Base-by-base conservation (phyloP, 1,140 invertebrate genomes). In the Phortica variegata region DNA sequence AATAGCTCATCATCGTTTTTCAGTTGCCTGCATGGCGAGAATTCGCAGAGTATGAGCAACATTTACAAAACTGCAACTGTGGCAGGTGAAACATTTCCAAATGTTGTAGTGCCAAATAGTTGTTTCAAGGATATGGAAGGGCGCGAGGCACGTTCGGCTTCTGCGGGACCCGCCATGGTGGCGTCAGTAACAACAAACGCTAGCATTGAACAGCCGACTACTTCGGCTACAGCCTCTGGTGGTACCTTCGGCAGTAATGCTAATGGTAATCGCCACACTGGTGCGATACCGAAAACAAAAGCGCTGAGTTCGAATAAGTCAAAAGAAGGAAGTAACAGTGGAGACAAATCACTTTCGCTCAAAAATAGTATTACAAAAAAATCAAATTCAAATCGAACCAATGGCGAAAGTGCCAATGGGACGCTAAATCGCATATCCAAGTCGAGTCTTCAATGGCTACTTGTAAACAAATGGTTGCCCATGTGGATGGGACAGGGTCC, bases 381-480 rank as follows among this genome's bases (percentile, higher is more conserved):
- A 12, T 15, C 59, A 18, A 52, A 55, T 9, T 39, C 52, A 0
- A 61, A 47, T 39, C 45, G 49, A 13, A 54, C 63, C 3, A 23
- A 26, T 18, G 49, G 61, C 56, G 32, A 53, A 53, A 46, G 48
- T 43, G 34, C 47, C 10, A 61, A 66, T 26, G 52, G 69, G 1
- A 68, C 61, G 8, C 51, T 77, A 15, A 76, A 78, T 57, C 74
- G 77, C n/a, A 82, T 82, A 39, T 81, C 80, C 34, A 81, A 82
- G 56, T 79, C 81, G 1, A 81, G 80, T 20, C 62, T 82, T 32
- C 81, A 81, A 56, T 83, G 81, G 81, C 60, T 82, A 4, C 56
- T 82, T 40, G 79, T 81, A 0, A 82, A 83, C 58, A 81, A 81
- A 49, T 82, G 81, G 81, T 54, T 83, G 33, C 81, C 81, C 0